phyloP scores from a whole-genome alignment of 2,113 vertebrate genomes.

The Micronisus gabar region DNA sequence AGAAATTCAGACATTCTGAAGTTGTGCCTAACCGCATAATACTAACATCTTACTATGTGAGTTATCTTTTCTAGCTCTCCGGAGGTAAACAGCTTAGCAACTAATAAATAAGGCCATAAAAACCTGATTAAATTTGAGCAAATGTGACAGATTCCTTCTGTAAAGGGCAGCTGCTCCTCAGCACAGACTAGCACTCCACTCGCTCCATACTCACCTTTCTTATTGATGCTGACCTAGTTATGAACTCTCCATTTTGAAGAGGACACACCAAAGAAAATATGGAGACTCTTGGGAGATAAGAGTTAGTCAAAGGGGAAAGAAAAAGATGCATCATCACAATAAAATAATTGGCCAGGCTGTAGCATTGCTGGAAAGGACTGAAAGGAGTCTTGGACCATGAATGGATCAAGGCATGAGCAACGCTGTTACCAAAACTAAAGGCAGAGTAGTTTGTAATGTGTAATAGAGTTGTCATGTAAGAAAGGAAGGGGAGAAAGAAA shows the following conservation, averaged over 20 bases:
- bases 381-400: not conserved
- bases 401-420: not conserved
- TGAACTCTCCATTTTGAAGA: slow-evolving; percentile 10
- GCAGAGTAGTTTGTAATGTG: not conserved
- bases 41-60: not conserved
- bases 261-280: not conserved
- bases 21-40: not conserved
- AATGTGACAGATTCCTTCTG: not conserved
- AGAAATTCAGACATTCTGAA: not conserved
- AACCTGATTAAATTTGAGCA: not conserved
- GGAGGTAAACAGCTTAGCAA: not conserved
- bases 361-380: not conserved
- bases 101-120: not conserved
- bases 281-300: not conserved
- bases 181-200: not conserved
- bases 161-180: not conserved
- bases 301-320: not conserved
- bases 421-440: not conserved
- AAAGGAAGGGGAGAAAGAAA: not conserved
- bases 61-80: not conserved
- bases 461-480: not conserved
- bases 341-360: not conserved
- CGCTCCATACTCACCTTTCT: not conserved
- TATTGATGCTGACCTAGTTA: not conserved
- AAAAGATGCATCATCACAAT: not conserved